These are phyloP conservation scores for Acanthosepion lycidas DNA, from an alignment of 2,888 invertebrate species.

Conservation along the genomic window DNA sequence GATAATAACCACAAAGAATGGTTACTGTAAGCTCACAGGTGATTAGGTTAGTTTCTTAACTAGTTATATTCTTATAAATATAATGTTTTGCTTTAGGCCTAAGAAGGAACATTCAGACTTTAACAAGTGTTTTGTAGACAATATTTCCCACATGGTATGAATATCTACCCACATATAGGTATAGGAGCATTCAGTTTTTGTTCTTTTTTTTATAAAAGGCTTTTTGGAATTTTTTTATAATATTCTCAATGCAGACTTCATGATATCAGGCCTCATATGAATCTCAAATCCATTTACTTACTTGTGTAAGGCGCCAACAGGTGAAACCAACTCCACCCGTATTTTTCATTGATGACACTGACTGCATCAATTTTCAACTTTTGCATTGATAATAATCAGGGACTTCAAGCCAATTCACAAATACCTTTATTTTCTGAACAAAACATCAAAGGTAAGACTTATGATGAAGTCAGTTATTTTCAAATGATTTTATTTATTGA, in stretches of 20 bases:
- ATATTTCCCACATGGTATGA: background rate
- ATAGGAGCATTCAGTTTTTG: background rate
- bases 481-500: slow-evolving; percentile 15
- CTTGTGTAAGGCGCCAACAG: background rate
- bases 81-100: background rate
- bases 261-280: background rate
- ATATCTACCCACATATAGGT: background rate
- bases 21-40: background rate
- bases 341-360: background rate
- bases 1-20: background rate
- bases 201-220: background rate
- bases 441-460: background rate
- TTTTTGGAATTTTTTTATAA: background rate
- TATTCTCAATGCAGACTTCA: background rate
- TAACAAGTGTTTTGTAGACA: background rate
- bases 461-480: background rate
- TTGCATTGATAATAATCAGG: background rate
- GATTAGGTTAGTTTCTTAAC: background rate
- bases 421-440: background rate
- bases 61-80: slow-evolving; percentile 16
- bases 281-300: background rate
- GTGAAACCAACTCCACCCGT: background rate
- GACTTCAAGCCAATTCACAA: slow-evolving; percentile 24
- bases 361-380: background rate
- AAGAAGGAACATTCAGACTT: background rate